Evolutionary conservation across 1,140 invertebrate species (phyloP), one percentile per base, ranked within the genome.

Genomic region (Drosophila kikkawai): DNA sequence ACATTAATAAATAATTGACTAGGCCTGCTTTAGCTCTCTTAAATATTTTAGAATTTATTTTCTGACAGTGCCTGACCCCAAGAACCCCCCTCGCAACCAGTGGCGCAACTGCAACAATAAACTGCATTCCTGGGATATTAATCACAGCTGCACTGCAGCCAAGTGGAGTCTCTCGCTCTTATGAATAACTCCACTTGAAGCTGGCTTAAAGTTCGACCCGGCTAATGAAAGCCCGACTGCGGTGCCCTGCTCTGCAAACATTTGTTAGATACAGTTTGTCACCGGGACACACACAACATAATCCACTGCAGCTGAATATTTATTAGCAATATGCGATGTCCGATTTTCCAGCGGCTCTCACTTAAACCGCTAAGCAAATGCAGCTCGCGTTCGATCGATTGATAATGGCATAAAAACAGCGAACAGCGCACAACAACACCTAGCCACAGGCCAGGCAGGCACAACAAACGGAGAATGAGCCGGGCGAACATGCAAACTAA

Each of bases 381-480:
- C 84, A 83, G 83, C 77, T 87, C 83, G 83, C 84, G 85, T 87
- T 84, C 84, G 84, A 87, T 87, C 84, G 85, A 87, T 87, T 87
- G 84, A 87, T 87, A 87, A 88, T 87, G 73, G 73, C 84, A 80
- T 76, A 71, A 82, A 79, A 63, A 78, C 50, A 60, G 55, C 59
- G 48, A 76, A 80, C 67, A 81, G 53, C 74, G 44, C 45, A 47
- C 57, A 80, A 67, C 64, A 70, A 70, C 67, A 68, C 69, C 73
- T 66, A 39, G 84, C 84, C 84, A 80, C 67, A 74, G 83, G 83
- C 77, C 63, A 83, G 73, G 69, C 63, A 83, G 73, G 73, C 78
- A 70, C 66, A 70, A 26, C 58, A 48, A 48, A n/a, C 55, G 6
- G 4, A 9, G 47, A 29, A 26, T 48, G 47, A 74, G 61, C 39